Evolutionary conservation across 2,888 invertebrate genomes (phyloP).

Genomic region (Agrotis ipsilon): DNA sequence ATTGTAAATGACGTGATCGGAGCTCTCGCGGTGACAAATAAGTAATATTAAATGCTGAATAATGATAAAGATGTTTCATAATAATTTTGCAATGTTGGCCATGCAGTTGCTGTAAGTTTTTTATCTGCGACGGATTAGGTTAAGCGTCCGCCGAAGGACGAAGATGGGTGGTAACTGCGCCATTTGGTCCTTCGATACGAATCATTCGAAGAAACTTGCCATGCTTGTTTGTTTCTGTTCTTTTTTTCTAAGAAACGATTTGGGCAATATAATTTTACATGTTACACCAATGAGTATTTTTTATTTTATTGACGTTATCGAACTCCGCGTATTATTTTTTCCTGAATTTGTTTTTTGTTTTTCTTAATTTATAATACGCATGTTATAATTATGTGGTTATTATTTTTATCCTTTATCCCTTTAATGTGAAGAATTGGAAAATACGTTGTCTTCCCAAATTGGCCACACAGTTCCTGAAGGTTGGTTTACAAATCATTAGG

Average conservation of each 20-base stretch:
- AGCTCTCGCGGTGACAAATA: conserved; percentile 10
- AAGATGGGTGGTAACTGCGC: conserved; percentile 15
- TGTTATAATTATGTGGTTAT: conserved; percentile 6
- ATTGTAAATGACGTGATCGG: conserved; percentile 36
- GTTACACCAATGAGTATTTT: conserved; percentile 3
- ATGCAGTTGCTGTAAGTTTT: conserved; percentile 13
- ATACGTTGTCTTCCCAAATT: conserved; percentile 11
- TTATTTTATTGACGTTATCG: conserved; percentile 33
- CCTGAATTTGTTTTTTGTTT: too few species aligned
- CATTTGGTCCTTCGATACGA: background rate
- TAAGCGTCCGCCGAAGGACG: conserved; percentile 2
- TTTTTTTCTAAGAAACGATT: conserved; percentile 20
- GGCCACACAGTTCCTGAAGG: background rate
- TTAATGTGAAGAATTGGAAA: conserved; percentile 23
- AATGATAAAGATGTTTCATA: conserved; percentile 30
- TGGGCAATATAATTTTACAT: conserved; percentile 3
- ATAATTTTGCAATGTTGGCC: conserved; percentile 11
- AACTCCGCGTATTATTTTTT: background rate
- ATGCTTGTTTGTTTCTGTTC: conserved; percentile 4
- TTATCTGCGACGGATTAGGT: conserved; percentile 5
- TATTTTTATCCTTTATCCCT: conserved; percentile 8
- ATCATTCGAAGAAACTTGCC: conserved; percentile 3
- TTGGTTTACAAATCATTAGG: conserved; percentile 36
- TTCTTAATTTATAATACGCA: too few species aligned
- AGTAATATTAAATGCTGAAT: conserved; percentile 29